Conservation (phyloP, 2,888 invertebrate species). For the Pandemis heparana region DNA sequence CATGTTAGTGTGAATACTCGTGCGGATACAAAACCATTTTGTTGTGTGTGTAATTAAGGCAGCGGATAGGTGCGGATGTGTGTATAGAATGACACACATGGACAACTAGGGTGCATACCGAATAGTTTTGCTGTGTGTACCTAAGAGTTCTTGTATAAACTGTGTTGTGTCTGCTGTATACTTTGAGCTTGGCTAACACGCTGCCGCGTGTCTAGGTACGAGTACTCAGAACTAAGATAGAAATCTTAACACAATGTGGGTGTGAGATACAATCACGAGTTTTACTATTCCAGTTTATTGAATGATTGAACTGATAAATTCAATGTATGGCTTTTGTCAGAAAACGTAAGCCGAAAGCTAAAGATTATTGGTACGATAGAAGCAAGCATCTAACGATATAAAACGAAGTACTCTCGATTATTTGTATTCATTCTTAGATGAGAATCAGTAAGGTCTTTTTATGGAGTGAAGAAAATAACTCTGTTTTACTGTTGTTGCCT, state of each 20-base stretch:
- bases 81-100: no score
- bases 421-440: not conserved
- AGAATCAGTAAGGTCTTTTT: not conserved
- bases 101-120: no score
- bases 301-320: slow-evolving; percentile 20
- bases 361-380: not conserved
- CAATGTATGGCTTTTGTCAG: not conserved
- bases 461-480: not conserved
- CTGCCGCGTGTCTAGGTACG: no score
- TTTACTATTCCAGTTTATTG: slow-evolving; percentile 22
- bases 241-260: not conserved
- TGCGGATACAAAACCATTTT: no score
- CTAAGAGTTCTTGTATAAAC: no score
- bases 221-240: not conserved
- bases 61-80: no score
- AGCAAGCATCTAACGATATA: not conserved
- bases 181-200: no score
- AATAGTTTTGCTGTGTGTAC: no score
- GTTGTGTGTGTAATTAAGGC: no score
- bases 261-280: not conserved
- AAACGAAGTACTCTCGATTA: not conserved
- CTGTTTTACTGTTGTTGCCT: no score
- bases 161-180: no score
- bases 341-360: not conserved
- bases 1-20: no score